Evolutionary conservation across 2,888 invertebrate species (phyloP).

Genomic region (Melinopterus prodromus): DNA sequence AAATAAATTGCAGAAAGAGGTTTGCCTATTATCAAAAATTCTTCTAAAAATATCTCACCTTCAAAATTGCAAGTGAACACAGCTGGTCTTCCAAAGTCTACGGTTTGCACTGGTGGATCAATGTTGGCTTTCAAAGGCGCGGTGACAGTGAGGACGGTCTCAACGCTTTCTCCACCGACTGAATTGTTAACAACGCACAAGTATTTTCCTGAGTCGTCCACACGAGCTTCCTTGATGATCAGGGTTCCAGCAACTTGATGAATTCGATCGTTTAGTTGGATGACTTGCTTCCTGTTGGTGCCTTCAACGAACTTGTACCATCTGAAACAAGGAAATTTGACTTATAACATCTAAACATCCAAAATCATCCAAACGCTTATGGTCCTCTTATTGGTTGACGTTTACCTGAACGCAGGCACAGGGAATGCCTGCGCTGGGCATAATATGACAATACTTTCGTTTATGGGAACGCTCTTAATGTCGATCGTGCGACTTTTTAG

Average conservation of each 20-base stretch:
- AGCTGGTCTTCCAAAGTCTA: constrained; percentile 93
- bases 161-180: constrained; percentile 92
- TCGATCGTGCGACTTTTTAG: constrained; percentile 68
- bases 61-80: constrained; percentile 90
- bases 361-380: background rate
- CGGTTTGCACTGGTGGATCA: constrained; percentile 87
- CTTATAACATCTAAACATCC: constrained; percentile 17
- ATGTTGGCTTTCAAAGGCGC: constrained; percentile 89
- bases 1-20: too few species aligned
- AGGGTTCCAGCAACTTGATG: constrained; percentile 94
- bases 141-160: constrained; percentile 91
- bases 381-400: background rate
- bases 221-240: constrained; percentile 89
- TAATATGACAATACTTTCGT: constrained; percentile 65
- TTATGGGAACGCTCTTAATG: constrained; percentile 52
- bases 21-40: too few species aligned
- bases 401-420: constrained; percentile 77
- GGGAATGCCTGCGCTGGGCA: constrained; percentile 81
- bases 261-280: constrained; percentile 87
- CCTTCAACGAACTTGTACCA: constrained; percentile 95
- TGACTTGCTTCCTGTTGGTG: constrained; percentile 85
- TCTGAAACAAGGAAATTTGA: constrained; percentile 70
- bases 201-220: constrained; percentile 94
- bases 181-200: constrained; percentile 94
- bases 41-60: constrained; percentile 58